A percentile compares a stretch with the other conserved stretches of the same genome.
phyloP scores from a whole-genome alignment of 2,797 vertebrate species.

The Allobates femoralis region DNA sequence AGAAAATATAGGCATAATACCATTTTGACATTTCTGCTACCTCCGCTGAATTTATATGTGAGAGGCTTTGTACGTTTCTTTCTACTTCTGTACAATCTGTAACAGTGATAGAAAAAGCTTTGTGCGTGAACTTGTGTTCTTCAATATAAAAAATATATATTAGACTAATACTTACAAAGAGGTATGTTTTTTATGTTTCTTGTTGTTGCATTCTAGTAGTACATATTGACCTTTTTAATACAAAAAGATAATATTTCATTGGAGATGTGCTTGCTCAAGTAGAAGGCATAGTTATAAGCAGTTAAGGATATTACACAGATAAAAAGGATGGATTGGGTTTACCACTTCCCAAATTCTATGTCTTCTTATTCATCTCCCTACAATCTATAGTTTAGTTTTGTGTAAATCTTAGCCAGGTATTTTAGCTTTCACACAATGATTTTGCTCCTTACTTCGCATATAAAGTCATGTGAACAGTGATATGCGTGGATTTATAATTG shows the following conservation, averaged over 20 bases:
- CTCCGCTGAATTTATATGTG: slow-evolving; percentile 10
- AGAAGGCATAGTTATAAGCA: neutral
- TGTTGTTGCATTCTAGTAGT: neutral
- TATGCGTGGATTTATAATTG: too few species aligned
- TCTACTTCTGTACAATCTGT: neutral
- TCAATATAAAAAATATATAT: neutral
- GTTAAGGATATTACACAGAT: neutral
- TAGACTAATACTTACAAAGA: neutral
- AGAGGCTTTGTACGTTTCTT: neutral
- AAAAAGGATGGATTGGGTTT: too few species aligned
- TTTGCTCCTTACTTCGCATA: too few species aligned
- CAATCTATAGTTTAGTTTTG: too few species aligned
- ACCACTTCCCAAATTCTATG: neutral
- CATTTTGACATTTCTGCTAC: slow-evolving; percentile 5
- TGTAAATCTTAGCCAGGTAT: too few species aligned
- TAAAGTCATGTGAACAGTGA: too few species aligned
- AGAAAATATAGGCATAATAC: slow-evolving; percentile 2
- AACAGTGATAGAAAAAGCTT: neutral
- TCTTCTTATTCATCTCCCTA: neutral
- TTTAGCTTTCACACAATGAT: too few species aligned
- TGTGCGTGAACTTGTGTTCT: neutral
- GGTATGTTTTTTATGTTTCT: neutral
- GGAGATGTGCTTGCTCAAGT: neutral
- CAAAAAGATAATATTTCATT: neutral
- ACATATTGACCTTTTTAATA: neutral